Conservation (phyloP, 2,797 vertebrate genomes). For the Thaleichthys pacificus region DNA sequence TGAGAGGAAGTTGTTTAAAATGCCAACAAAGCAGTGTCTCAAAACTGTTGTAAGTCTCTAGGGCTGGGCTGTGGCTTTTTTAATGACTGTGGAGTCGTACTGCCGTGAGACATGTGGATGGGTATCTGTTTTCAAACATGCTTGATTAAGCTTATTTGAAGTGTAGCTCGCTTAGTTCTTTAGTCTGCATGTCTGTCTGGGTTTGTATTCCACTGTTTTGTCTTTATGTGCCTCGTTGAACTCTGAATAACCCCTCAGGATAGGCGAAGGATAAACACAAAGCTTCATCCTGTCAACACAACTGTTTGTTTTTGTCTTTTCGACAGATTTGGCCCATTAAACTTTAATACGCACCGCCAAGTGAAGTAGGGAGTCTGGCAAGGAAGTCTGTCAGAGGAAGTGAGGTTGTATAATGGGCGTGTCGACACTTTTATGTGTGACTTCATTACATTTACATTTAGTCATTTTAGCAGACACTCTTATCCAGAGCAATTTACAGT, state of each 20-base stretch:
- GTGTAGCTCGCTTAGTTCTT: slow-evolving; percentile 25
- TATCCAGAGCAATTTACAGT: no score
- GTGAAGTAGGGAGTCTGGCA: slow-evolving; percentile 35
- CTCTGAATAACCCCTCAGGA: slow-evolving; percentile 47
- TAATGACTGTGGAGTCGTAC: slow-evolving; percentile 14
- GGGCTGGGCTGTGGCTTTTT: neutral
- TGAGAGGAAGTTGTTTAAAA: neutral
- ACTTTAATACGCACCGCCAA: slow-evolving; percentile 51
- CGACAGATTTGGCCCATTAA: slow-evolving; percentile 60
- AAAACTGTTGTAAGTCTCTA: neutral
- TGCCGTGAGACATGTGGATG: slow-evolving; percentile 25
- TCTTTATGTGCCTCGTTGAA: slow-evolving; percentile 40
- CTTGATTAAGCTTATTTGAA: neutral
- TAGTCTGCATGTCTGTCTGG: slow-evolving; percentile 42
- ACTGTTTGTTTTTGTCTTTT: slow-evolving; percentile 58
- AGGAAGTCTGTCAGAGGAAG: neutral
- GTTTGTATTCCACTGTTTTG: neutral
- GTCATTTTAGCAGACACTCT: no score
- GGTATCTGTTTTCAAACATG: slow-evolving; percentile 40
- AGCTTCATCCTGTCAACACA: slow-evolving; percentile 61
- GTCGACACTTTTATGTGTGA: neutral
- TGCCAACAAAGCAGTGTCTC: neutral
- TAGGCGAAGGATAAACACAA: slow-evolving; percentile 51
- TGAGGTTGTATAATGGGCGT: neutral
- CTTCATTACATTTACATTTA: no score